phyloP scores from a whole-genome alignment of 1,140 invertebrate species.

The Anastrepha ludens region DNA sequence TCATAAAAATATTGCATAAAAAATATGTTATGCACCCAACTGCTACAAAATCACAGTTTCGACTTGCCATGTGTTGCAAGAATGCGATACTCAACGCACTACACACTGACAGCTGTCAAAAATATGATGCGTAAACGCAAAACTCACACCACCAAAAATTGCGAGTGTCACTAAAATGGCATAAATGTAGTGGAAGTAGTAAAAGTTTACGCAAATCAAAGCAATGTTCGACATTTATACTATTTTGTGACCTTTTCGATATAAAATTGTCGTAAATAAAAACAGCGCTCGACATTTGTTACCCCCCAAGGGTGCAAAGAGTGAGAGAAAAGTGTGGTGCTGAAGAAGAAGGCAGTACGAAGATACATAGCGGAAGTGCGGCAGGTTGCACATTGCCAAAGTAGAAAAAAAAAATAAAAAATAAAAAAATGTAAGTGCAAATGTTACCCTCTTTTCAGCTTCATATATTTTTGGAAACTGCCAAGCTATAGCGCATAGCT shows the following conservation, averaged over 20 bases:
- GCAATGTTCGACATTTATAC: conserved; percentile 15
- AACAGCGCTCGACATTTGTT: background rate
- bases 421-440: background rate
- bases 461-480: too few relatives aligned
- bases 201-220: conserved; percentile 44
- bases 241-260: background rate
- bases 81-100: conserved; percentile 11
- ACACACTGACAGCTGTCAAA: conserved; percentile 54
- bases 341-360: background rate
- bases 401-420: background rate
- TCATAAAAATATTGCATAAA: conserved; percentile 5
- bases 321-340: background rate
- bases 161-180: background rate
- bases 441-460: too few relatives aligned
- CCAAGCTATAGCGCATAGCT: too few relatives aligned
- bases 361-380: background rate
- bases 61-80: background rate
- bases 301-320: background rate
- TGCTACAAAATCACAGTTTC: conserved; percentile 16
- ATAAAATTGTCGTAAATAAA: conserved; percentile 43
- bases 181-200: conserved; percentile 11
- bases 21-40: background rate
- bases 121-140: conserved; percentile 26
- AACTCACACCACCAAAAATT: background rate
- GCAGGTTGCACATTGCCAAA: background rate